A percentile compares a stretch with the other conserved stretches of the same genome.
These are phyloP conservation scores for Bettongia penicillata DNA, from an alignment of 2,113 vertebrate species.

Conservation along the genomic window DNA sequence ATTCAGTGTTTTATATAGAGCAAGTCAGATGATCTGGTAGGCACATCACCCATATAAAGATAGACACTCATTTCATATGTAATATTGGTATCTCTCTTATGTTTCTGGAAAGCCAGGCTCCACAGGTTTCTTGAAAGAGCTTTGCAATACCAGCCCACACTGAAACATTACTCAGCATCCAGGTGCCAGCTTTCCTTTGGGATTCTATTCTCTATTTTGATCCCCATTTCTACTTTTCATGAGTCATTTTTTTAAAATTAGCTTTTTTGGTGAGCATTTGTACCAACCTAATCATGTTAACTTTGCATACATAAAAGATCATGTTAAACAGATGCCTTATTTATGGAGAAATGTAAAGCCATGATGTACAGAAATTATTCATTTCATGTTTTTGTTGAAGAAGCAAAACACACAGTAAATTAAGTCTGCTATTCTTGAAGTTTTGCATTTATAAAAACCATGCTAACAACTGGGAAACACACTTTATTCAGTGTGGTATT, in stretches of 20 bases:
- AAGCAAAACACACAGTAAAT: slow-evolving; percentile 77
- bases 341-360: slow-evolving; percentile 69
- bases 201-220: slow-evolving; percentile 10
- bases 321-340: slow-evolving; percentile 72
- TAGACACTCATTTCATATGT: neutral
- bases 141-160: neutral
- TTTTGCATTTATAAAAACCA: slow-evolving; percentile 65
- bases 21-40: neutral
- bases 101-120: neutral
- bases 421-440: slow-evolving; percentile 71
- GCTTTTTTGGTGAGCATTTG: slow-evolving; percentile 34
- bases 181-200: slow-evolving; percentile 6
- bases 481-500: slow-evolving; percentile 63
- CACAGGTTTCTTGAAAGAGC: neutral
- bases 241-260: slow-evolving; percentile 62
- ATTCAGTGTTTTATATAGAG: neutral
- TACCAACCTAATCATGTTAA: slow-evolving; percentile 56
- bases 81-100: neutral
- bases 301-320: slow-evolving; percentile 57
- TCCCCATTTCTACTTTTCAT: slow-evolving; percentile 36
- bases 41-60: neutral
- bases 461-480: slow-evolving; percentile 31
- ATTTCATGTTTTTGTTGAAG: slow-evolving; percentile 72
- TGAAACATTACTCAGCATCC: neutral
- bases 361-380: slow-evolving; percentile 75